Conservation (phyloP, 2,888 invertebrate species). For the Branchellion lobata region DNA sequence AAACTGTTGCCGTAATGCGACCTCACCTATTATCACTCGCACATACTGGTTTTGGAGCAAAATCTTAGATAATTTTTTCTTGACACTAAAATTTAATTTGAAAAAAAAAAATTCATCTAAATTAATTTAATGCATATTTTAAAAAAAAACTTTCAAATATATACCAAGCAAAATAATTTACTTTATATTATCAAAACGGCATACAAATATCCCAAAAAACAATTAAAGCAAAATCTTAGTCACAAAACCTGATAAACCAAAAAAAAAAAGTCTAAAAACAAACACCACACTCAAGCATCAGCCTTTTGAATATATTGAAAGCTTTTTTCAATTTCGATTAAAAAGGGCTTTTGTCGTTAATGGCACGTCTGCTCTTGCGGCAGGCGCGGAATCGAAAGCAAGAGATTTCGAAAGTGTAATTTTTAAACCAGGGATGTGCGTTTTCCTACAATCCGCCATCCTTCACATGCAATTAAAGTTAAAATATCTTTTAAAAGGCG, state of each 20-base stretch:
- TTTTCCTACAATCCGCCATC: slow-evolving; percentile 54
- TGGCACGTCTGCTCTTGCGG: slow-evolving; percentile 53
- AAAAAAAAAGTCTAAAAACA: neutral
- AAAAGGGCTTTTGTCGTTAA: slow-evolving; percentile 57
- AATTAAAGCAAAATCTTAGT: too few species aligned
- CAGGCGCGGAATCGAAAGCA: slow-evolving; percentile 60
- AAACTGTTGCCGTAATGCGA: too few species aligned
- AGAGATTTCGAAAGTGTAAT: slow-evolving; percentile 61
- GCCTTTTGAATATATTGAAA: neutral
- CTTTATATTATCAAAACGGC: too few species aligned
- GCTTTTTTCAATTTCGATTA: neutral
- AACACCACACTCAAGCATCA: too few species aligned
- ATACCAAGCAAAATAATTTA: too few species aligned
- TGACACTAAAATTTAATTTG: too few species aligned
- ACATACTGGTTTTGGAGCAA: too few species aligned
- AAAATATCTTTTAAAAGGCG: neutral
- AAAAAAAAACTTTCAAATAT: too few species aligned
- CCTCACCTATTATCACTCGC: neutral
- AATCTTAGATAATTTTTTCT: too few species aligned
- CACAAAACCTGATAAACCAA: too few species aligned
- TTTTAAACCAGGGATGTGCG: slow-evolving; percentile 56
- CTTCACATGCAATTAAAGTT: slow-evolving; percentile 3
- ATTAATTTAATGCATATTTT: too few species aligned
- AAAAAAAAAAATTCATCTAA: neutral
- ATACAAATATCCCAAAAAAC: too few species aligned